Conservation (phyloP, 2,888 invertebrate genomes). For the Noctua comes region DNA sequence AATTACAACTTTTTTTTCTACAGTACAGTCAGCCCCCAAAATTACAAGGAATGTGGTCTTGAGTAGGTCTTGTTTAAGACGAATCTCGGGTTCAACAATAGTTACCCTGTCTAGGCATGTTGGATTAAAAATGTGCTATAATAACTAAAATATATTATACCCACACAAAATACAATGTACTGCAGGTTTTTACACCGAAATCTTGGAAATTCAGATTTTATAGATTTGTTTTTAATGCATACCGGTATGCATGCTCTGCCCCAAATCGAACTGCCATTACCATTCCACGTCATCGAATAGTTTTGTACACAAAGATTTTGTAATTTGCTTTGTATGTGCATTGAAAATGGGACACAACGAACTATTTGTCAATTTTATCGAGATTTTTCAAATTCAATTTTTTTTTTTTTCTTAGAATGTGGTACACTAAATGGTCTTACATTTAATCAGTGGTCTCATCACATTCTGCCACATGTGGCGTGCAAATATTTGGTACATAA, state of each 20-base stretch:
- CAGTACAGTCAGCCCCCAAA: no score
- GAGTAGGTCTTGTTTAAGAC: background rate
- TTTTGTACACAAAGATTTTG: conserved; percentile 23
- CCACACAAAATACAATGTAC: background rate
- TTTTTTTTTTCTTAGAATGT: no score
- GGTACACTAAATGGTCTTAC: no score
- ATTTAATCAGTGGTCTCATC: no score
- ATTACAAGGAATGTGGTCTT: background rate
- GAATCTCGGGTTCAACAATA: background rate
- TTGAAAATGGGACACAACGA: conserved; percentile 3
- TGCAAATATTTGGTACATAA: no score
- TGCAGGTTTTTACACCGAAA: background rate
- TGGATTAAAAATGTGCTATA: background rate
- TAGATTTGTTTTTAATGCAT: conserved; percentile 23
- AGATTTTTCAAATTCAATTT: no score
- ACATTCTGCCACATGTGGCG: no score
- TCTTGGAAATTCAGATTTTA: conserved; percentile 25
- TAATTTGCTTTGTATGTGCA: conserved; percentile 30
- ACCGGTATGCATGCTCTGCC: background rate
- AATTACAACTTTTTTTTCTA: no score
- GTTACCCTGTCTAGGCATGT: background rate
- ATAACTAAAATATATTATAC: background rate
- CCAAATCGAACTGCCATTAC: conserved; percentile 18
- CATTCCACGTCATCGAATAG: conserved; percentile 24
- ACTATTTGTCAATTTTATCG: conserved; percentile 6